Percentiles rank a stretch among this genome's conserved stretches.
These are phyloP conservation scores for Podarcis lilfordi DNA, from an alignment of 2,797 vertebrate species.

Conservation along the genomic window DNA sequence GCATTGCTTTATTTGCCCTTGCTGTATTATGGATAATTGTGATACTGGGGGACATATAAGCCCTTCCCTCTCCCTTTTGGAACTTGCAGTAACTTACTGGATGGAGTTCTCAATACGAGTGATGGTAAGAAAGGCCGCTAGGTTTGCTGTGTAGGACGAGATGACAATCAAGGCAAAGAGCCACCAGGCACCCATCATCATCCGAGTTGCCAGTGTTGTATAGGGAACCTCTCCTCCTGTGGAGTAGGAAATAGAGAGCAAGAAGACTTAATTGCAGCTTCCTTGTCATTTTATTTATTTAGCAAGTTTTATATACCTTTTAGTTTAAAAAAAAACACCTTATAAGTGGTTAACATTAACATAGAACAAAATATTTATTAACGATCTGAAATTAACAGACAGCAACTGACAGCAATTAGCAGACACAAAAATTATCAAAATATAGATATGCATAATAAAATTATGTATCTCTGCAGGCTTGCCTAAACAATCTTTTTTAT, in stretches of 20 bases:
- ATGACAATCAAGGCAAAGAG: constrained; percentile 98
- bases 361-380: no score
- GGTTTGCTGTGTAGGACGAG: constrained; percentile 97
- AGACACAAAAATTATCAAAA: no score
- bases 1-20: no score
- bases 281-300: background rate
- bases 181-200: constrained; percentile 99
- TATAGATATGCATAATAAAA: no score
- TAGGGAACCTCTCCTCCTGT: constrained; percentile 97
- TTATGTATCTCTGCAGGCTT: no score
- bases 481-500: no score
- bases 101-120: constrained; percentile 98
- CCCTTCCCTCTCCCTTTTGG: background rate
- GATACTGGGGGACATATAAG: no score
- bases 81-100: constrained; percentile 86
- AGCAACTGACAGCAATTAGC: no score
- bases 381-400: no score
- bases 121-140: constrained; percentile 97
- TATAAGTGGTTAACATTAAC: no score
- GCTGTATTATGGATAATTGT: background rate
- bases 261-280: background rate
- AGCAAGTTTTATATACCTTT: no score
- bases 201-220: constrained; percentile 95
- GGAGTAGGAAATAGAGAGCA: constrained; percentile 59
- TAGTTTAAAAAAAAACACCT: no score